Base-by-base conservation (phyloP, 2,113 vertebrate species). In the Brachionichthys hirsutus region DNA sequence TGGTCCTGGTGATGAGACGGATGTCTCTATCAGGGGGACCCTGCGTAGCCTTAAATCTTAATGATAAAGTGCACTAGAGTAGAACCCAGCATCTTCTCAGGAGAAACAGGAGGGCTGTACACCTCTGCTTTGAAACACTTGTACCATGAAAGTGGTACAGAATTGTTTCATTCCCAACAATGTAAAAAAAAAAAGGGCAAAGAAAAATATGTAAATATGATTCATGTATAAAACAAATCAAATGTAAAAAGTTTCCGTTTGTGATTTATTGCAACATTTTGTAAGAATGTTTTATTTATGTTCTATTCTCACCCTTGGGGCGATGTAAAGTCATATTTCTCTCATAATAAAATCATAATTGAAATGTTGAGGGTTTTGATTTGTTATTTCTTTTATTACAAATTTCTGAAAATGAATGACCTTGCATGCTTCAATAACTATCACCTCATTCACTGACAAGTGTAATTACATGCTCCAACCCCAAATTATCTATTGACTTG, bases 241-340 rank as follows among this genome's bases (percentile, higher is more conserved):
- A 92, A 83, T 95, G 93, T 95, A 95, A 61, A 90, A 93, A 82
- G 84, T 75, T 62, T 82, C 76, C 52, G n/a, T 78, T 81, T 70
- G 75, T 89, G 87, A 86, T 82, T 85, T 71, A 88, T 83, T 82
- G 77, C 81, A 79, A 50, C 83, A 84, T 93, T 90, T 93, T 94
- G 90, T 93, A 91, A 92, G 86, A 88, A 90, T 86, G 87, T 92
- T 93, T 95, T 98, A 98, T 98, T 98, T 98, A 96, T 97, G 94
- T 83, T 88, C 89, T 82, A 88, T 92, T 90, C 82, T 85, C 87
- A 43, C 66, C 88, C 77, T 81, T 87, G 83, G 54, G 59, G 70
- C 83, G 87, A 89, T 94, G 92, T 93, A 92, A 94, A 94, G 88
- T 89, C 61, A 83, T 84, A 90, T 86, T 85, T 90, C 86, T 82